A percentile compares a stretch with the other conserved stretches of the same genome.
Conservation (phyloP, 2,888 invertebrate genomes). For the Stegana nigrithorax region DNA sequence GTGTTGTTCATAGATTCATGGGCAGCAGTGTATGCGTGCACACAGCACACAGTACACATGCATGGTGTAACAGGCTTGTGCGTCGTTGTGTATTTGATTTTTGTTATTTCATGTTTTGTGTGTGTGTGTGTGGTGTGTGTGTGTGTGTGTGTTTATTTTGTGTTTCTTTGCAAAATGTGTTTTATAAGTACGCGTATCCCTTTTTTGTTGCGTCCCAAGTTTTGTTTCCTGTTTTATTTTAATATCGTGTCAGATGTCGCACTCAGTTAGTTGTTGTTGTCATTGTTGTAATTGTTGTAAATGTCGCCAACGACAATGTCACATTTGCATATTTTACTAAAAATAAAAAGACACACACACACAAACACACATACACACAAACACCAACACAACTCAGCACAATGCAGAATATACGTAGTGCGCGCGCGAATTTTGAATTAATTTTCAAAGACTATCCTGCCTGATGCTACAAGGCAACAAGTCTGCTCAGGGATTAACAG, state of each 20-base stretch:
- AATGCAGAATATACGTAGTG: no score
- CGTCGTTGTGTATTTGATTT: slow-evolving; percentile 49
- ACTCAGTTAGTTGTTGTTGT: slow-evolving; percentile 53
- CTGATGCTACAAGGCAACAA: no score
- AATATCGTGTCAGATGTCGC: slow-evolving; percentile 63
- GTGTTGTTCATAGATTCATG: no score
- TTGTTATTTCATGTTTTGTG: slow-evolving; percentile 43
- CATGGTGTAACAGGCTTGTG: neutral
- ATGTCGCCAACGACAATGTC: slow-evolving; percentile 60
- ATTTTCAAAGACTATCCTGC: no score
- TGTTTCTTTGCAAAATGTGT: slow-evolving; percentile 50
- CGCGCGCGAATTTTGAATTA: no score
- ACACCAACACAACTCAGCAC: no score
- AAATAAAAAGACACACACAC: neutral
- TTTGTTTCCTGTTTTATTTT: slow-evolving; percentile 45
- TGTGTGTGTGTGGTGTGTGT: neutral
- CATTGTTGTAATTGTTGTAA: slow-evolving; percentile 61
- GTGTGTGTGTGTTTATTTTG: slow-evolving; percentile 50
- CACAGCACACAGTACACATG: no score
- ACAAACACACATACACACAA: neutral
- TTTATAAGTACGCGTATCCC: slow-evolving; percentile 43
- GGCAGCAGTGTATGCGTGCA: no score
- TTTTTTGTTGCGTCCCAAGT: slow-evolving; percentile 15
- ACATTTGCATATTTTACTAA: slow-evolving; percentile 57
- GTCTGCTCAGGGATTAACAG: no score